Conservation (phyloP, 2,113 vertebrate genomes). For the Pionites leucogaster region DNA sequence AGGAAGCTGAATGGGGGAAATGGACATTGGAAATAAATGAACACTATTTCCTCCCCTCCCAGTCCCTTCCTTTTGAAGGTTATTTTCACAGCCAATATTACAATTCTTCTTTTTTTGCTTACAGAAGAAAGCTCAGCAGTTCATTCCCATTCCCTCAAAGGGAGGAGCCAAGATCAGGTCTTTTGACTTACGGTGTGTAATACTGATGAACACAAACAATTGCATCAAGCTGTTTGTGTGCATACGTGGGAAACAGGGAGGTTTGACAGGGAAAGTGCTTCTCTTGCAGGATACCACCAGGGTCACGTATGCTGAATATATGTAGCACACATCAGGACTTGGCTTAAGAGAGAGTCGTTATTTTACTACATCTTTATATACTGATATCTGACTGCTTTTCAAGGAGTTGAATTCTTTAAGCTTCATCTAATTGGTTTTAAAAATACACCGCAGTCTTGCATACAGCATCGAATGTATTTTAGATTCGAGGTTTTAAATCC, state of each 20-base stretch:
- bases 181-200: background rate
- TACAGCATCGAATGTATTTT: background rate
- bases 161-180: background rate
- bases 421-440: background rate
- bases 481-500: background rate
- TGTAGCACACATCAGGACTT: background rate
- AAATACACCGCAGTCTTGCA: background rate
- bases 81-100: background rate
- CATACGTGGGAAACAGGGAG: background rate
- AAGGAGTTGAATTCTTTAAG: background rate
- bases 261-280: background rate
- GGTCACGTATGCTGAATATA: background rate
- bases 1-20: background rate
- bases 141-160: fast-evolving
- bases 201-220: background rate
- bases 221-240: background rate
- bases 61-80: background rate
- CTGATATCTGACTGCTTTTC: background rate
- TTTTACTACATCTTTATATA: background rate
- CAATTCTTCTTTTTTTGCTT: background rate
- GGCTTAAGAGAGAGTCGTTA: background rate
- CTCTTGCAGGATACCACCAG: background rate
- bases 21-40: background rate
- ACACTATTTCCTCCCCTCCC: fast-evolving
- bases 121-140: background rate